These are phyloP conservation scores for Diachasmimorpha longicaudata DNA, from an alignment of 1,140 invertebrate genomes.

Conservation along the genomic window DNA sequence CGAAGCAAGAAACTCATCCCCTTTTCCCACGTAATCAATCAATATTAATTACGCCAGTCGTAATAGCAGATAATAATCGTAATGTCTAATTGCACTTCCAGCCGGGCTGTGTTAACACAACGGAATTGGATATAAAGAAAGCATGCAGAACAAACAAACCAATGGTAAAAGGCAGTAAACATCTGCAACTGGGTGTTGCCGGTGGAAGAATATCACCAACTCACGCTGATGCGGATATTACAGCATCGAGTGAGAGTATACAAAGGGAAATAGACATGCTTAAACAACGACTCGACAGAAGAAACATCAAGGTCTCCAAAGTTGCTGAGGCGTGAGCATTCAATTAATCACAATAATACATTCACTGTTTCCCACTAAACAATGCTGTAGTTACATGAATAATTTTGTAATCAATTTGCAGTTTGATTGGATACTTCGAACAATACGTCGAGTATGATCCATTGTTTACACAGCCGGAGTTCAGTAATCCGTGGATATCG, in stretches of 20 bases:
- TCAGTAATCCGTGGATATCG: slow-evolving; percentile 96
- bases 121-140: slow-evolving; percentile 97
- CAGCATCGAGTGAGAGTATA: slow-evolving; percentile 63
- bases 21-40: no score
- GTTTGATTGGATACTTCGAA: slow-evolving; percentile 92
- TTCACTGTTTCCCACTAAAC: neutral
- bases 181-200: slow-evolving; percentile 60
- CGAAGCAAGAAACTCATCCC: no score
- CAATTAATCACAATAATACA: neutral
- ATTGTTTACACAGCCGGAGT: slow-evolving; percentile 87
- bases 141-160: slow-evolving; percentile 85
- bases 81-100: slow-evolving; percentile 45
- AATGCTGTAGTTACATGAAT: slow-evolving; percentile 13
- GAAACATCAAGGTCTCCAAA: slow-evolving; percentile 96
- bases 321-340: slow-evolving; percentile 90
- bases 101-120: slow-evolving; percentile 99
- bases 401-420: slow-evolving; percentile 49
- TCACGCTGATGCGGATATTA: slow-evolving; percentile 65
- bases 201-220: slow-evolving; percentile 70
- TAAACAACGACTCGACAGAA: slow-evolving; percentile 80
- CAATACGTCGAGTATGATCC: slow-evolving; percentile 97
- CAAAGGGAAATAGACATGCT: slow-evolving; percentile 72
- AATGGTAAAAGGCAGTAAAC: slow-evolving; percentile 63
- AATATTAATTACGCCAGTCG: no score
- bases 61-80: neutral